A percentile compares a stretch with the other conserved stretches of the same genome.
Evolutionary conservation across 2,797 vertebrate species (phyloP).

Genomic region (Arnoldichthys spilopterus): DNA sequence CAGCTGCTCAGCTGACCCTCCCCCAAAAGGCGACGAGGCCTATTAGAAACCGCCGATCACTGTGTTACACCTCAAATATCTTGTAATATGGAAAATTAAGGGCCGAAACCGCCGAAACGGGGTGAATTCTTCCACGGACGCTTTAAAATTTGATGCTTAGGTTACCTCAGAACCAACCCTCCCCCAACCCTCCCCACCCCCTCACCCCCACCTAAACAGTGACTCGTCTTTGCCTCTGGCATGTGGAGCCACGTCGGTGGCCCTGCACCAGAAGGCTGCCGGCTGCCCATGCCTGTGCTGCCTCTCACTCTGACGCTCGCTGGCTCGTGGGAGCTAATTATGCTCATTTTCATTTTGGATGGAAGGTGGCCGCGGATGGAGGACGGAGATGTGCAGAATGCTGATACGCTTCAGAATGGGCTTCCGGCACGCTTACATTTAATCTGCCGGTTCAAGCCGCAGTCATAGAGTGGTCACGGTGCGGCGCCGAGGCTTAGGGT

Average conservation of each 20-base stretch:
- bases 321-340: slow-evolving; percentile 75
- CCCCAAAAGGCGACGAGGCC: not conserved
- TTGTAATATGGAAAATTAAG: not conserved
- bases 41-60: not conserved
- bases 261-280: slow-evolving; percentile 23
- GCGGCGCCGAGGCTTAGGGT: not conserved
- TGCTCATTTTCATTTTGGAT: slow-evolving; percentile 75
- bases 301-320: slow-evolving; percentile 62
- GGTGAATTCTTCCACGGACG: not conserved
- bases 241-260: slow-evolving; percentile 22
- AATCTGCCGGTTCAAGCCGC: slow-evolving; percentile 70
- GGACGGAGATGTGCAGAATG: slow-evolving; percentile 71
- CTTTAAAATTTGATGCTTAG: slow-evolving; percentile 15
- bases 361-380: slow-evolving; percentile 58
- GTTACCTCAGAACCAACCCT: too few species aligned
- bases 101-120: not conserved
- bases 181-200: too few species aligned
- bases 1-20: not conserved
- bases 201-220: not conserved
- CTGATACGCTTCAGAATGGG: slow-evolving; percentile 73
- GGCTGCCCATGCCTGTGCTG: slow-evolving; percentile 17
- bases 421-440: slow-evolving; percentile 63
- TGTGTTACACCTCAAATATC: not conserved
- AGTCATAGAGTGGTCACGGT: slow-evolving; percentile 19
- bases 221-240: slow-evolving; percentile 38